Conservation (phyloP, 1,140 invertebrate genomes). For the Sweltsa coloradensis region DNA sequence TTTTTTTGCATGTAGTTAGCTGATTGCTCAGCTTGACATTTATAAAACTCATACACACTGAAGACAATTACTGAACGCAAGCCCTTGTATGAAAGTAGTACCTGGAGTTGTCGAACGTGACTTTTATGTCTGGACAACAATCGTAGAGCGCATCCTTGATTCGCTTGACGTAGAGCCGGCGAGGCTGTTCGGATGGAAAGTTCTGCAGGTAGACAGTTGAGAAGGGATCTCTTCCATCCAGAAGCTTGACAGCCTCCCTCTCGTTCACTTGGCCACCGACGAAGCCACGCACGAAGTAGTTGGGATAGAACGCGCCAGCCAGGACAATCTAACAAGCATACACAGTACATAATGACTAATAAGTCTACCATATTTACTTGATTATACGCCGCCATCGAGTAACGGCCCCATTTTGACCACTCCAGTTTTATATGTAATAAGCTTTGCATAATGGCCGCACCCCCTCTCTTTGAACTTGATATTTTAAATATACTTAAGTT, state of each 20-base stretch:
- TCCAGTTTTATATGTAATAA: no score
- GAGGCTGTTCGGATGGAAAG: slow-evolving; percentile 54
- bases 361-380: slow-evolving; percentile 3
- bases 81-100: no score
- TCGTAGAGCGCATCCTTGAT: slow-evolving; percentile 40
- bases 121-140: slow-evolving; percentile 35
- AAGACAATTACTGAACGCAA: no score
- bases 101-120: slow-evolving; percentile 47
- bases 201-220: slow-evolving; percentile 64
- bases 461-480: no score
- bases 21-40: no score
- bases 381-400: no score
- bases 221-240: slow-evolving; percentile 59
- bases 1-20: no score
- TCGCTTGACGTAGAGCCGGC: slow-evolving; percentile 47
- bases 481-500: no score
- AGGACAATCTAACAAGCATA: slow-evolving; percentile 51
- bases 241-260: slow-evolving; percentile 39
- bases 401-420: no score
- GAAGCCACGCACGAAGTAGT: slow-evolving; percentile 59
- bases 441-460: no score
- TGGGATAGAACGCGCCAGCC: slow-evolving; percentile 81
- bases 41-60: no score
- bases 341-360: no score
- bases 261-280: slow-evolving; percentile 39